Evolutionary conservation across 1,140 invertebrate genomes (phyloP).

Genomic region (Phthorimaea operculella): DNA sequence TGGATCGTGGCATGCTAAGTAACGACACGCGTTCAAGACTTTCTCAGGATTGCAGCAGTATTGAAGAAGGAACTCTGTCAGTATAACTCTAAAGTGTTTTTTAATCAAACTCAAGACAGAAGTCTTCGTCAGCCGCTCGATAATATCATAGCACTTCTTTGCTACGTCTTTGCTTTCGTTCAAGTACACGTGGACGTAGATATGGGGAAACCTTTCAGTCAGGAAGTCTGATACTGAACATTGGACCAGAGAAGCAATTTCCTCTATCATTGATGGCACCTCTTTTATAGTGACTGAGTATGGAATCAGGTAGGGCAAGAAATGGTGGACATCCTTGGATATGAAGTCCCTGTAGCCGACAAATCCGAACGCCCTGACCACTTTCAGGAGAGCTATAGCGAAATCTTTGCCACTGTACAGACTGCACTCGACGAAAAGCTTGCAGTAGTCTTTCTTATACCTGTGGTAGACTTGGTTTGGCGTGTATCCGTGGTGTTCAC

Average conservation of each 20-base stretch:
- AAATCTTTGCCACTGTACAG: constrained; percentile 66
- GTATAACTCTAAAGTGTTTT: constrained; percentile 63
- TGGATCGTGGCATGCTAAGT: constrained; percentile 66
- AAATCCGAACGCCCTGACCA: constrained; percentile 70
- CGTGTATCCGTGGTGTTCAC: constrained; percentile 67
- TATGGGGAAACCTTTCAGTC: constrained; percentile 70
- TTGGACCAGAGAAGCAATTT: constrained; percentile 70
- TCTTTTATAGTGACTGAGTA: constrained; percentile 65
- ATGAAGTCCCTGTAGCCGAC: constrained; percentile 70
- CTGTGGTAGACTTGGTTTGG: constrained; percentile 73
- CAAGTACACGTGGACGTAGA: constrained; percentile 74
- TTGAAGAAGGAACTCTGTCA: constrained; percentile 70
- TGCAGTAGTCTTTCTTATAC: constrained; percentile 75
- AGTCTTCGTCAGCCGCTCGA: constrained; percentile 68
- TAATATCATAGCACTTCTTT: constrained; percentile 70
- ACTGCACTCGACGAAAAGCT: constrained; percentile 70
- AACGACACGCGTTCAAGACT: constrained; percentile 71
- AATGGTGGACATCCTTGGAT: constrained; percentile 69
- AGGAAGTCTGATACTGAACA: constrained; percentile 71
- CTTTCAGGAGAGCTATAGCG: constrained; percentile 62
- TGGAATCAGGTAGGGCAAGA: constrained; percentile 71
- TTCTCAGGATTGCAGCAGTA: constrained; percentile 74
- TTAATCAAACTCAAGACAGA: constrained; percentile 66
- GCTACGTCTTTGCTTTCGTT: constrained; percentile 68
- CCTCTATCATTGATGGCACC: constrained; percentile 68